A percentile compares a stretch with the other conserved stretches of the same genome.
These are phyloP conservation scores for Pycnomerus fuliginosus DNA, from an alignment of 2,888 invertebrate species.

Conservation along the genomic window DNA sequence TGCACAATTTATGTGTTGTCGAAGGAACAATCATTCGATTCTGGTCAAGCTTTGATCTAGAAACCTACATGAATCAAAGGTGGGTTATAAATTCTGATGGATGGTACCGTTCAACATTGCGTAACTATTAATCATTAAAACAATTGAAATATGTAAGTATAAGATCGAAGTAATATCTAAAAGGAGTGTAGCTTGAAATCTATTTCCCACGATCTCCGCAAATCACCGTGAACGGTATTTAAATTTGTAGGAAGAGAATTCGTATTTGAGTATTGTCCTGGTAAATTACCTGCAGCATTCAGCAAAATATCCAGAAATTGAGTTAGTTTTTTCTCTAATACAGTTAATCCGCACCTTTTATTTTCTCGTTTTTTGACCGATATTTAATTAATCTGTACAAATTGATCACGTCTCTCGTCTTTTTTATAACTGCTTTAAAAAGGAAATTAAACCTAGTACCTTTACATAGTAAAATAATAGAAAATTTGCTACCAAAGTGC, in stretches of 20 bases:
- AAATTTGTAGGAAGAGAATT: slow-evolving; percentile 20
- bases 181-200: slow-evolving; percentile 17
- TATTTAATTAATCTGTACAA: too few relatives aligned
- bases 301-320: slow-evolving; percentile 18
- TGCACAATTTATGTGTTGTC: neutral
- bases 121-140: slow-evolving; percentile 22
- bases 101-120: slow-evolving; percentile 14
- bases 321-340: slow-evolving; percentile 16
- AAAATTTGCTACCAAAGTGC: too few relatives aligned
- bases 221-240: slow-evolving; percentile 25
- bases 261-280: slow-evolving; percentile 22
- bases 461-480: too few relatives aligned
- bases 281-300: slow-evolving; percentile 15
- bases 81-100: slow-evolving; percentile 18
- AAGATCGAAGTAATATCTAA: slow-evolving; percentile 11
- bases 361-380: too few relatives aligned
- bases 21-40: neutral
- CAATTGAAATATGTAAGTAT: slow-evolving; percentile 19
- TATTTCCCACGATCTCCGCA: slow-evolving; percentile 26
- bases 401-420: too few relatives aligned
- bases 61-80: slow-evolving; percentile 15
- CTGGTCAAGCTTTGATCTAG: slow-evolving; percentile 5
- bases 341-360: too few relatives aligned
- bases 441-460: too few relatives aligned
- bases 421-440: too few relatives aligned